Percentiles rank a stretch among this genome's conserved stretches.
Evolutionary conservation across 53 echinoderm and acorn worm species (phyloP).

Genomic region (Paracentrotus lividus): DNA sequence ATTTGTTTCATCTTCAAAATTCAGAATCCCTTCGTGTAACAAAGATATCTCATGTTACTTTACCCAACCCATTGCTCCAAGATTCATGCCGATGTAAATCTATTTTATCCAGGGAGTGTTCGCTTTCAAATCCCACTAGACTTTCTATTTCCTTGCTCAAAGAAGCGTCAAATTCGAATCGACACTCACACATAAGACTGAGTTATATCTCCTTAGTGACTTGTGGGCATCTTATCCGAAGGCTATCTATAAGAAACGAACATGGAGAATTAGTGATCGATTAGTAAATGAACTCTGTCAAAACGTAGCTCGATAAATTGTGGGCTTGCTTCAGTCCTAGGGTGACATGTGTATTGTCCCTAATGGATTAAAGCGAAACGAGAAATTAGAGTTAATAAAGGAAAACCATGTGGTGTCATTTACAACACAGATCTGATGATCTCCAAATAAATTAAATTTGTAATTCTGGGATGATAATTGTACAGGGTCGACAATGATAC

Average conservation of each 20-base stretch:
- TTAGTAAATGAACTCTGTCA: conserved; percentile 2
- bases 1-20: not conserved
- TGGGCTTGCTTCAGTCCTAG: not conserved
- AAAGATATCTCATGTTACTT: not conserved
- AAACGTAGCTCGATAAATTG: not conserved
- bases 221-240: not conserved
- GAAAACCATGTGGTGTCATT: not conserved
- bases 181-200: conserved; percentile 5
- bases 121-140: conserved; percentile 10
- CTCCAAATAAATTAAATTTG: not conserved
- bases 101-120: not conserved
- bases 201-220: not conserved
- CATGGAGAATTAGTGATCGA: not conserved
- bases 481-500: not conserved
- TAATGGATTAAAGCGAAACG: conserved; percentile 12
- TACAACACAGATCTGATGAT: not conserved
- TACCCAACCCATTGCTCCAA: not conserved
- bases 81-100: not conserved
- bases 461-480: not conserved
- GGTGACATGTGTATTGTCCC: not conserved
- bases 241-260: not conserved
- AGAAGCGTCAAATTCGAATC: not conserved
- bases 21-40: not conserved
- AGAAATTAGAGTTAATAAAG: not conserved
- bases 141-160: not conserved